A percentile compares a stretch with the other conserved stretches of the same genome.
Conservation (phyloP, 2,797 vertebrate genomes). For the Crenichthys baileyi region DNA sequence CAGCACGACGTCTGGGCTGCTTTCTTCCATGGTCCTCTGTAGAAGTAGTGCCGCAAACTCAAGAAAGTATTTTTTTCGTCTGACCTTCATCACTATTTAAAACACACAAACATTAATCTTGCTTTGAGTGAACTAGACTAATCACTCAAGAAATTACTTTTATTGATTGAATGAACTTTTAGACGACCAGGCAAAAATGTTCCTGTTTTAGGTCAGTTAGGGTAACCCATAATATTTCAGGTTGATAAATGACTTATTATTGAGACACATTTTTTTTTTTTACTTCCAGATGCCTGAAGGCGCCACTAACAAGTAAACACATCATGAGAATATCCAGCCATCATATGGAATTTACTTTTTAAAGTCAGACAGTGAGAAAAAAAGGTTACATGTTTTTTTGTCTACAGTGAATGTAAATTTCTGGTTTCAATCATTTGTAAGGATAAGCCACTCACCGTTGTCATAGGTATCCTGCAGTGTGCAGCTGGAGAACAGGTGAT, state of each 20-base stretch:
- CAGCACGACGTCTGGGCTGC: conserved; percentile 78
- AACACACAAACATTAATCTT: conserved; percentile 32
- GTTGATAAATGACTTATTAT: not conserved
- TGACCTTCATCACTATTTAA: conserved; percentile 88
- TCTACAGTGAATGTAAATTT: not conserved
- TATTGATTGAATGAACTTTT: not conserved
- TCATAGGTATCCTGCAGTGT: conserved; percentile 75
- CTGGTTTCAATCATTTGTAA: not conserved
- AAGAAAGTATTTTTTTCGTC: conserved; percentile 82
- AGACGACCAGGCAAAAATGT: too few relatives aligned
- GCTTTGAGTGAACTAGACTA: not conserved
- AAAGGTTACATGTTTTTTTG: not conserved
- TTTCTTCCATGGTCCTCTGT: conserved; percentile 85
- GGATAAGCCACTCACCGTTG: conserved; percentile 72
- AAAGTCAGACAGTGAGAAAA: not conserved
- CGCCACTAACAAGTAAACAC: not conserved
- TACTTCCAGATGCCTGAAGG: not conserved
- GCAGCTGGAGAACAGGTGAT: conserved; percentile 81
- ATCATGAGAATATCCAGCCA: not conserved
- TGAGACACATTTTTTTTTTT: not conserved
- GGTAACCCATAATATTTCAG: not conserved
- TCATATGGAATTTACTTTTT: not conserved
- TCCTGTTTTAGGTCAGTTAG: not conserved
- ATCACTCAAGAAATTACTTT: not conserved
- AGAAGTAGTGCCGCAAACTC: conserved; percentile 88